Evolutionary conservation across 2,113 vertebrate species (phyloP), one percentile per base, ranked within the genome.

Genomic region (Scomber colias): DNA sequence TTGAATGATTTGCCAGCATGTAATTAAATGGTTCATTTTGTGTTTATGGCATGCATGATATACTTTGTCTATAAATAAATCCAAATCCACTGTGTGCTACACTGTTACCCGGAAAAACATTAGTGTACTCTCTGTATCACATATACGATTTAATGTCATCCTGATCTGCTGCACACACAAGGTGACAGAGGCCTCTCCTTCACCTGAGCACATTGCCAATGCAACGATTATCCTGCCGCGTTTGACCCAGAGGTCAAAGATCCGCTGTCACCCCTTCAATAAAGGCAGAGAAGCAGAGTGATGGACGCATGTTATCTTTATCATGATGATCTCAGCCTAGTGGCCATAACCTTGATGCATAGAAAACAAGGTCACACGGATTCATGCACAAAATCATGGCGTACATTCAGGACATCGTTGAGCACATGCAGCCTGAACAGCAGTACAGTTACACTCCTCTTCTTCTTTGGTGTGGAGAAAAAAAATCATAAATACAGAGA

Each of bases 251-350:
- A 77, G 88, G 82, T 85, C 87, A 87, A 70, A 89, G 53, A 82
- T 83, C 64, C 76, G 31, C 83, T 85, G 88, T 85, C 82, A 78
- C 27, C 63, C 17, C 45, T 83, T 84, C 73, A 81, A 77, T 81
- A 75, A 69, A 62, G 50, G 66, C 60, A 7, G 65, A 77, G 54
- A 30, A 40, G 64, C 61, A 67, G 27, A 57, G 64, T 85, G 81
- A 89, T 85, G 62, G 81, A 86, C 27, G 66, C 71, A 73, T 60
- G 50, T 86, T 83, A 89, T 89, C 80, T 62, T 65, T 75, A 86
- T 82, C 40, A 80, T 82, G 45, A 86, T 77, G 81, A 71, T 85
- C 57, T 53, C 68, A 81, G 62, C 65, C 72, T 79, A 51, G 55
- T 70, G 31, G 60, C 44, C 65, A 62, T 86, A 76, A 86, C 82